Evolutionary conservation across 2,888 invertebrate species (phyloP).

Genomic region (Clitarchus hookeri): DNA sequence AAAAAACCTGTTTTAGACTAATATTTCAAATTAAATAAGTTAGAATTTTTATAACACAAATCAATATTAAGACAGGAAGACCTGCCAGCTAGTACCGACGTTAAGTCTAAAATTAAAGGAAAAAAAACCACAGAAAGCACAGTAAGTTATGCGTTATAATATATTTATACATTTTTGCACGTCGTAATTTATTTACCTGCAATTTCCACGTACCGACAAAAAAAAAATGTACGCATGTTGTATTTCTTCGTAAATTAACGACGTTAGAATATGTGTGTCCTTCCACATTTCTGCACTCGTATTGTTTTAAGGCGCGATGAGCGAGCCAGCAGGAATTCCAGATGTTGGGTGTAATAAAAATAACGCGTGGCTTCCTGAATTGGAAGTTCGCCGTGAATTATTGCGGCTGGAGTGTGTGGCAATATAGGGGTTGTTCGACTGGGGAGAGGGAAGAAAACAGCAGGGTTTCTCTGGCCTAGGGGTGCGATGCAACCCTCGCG

Average conservation of each 20-base stretch:
- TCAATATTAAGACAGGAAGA: too few relatives aligned
- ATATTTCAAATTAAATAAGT: too few relatives aligned
- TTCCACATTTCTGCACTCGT: not conserved
- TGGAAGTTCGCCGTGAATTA: not conserved
- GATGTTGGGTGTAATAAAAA: conserved; percentile 18
- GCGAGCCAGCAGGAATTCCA: conserved; percentile 16
- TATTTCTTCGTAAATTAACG: not conserved
- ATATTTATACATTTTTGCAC: too few relatives aligned
- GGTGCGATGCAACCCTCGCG: not conserved
- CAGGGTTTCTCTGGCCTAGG: not conserved
- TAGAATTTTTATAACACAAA: too few relatives aligned
- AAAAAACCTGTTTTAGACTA: too few relatives aligned
- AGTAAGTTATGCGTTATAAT: too few relatives aligned
- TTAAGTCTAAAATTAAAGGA: too few relatives aligned
- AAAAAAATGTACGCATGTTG: not conserved
- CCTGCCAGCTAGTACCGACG: too few relatives aligned
- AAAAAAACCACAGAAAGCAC: too few relatives aligned
- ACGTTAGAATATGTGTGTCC: not conserved
- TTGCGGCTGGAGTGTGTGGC: not conserved
- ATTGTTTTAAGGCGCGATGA: not conserved
- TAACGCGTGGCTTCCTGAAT: conserved; percentile 19
- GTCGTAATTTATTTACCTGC: too few relatives aligned
- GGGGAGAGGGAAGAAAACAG: not conserved
- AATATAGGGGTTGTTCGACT: not conserved
- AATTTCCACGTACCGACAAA: too few relatives aligned